Evolutionary conservation across 2,113 vertebrate genomes (phyloP).

Genomic region (Callopanchax toddi): DNA sequence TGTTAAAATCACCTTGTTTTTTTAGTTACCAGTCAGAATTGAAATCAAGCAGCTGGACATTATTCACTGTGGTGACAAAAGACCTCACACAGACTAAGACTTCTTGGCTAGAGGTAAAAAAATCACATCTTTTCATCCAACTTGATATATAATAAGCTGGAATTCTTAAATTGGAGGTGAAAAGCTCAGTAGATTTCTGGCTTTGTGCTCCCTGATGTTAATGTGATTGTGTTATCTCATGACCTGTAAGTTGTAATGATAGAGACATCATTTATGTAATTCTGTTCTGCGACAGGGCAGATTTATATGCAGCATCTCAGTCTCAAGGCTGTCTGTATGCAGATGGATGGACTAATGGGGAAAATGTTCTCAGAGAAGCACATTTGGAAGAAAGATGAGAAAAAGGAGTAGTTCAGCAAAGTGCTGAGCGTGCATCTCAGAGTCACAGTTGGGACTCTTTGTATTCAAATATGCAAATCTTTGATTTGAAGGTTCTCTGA

Average conservation of each 20-base stretch:
- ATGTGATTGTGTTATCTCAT: background rate
- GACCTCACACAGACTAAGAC: background rate
- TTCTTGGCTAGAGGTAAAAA: background rate
- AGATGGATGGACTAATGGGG: conserved; percentile 16
- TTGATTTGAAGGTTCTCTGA: conserved; percentile 24
- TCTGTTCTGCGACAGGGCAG: conserved; percentile 2
- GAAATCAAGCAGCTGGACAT: conserved; percentile 5
- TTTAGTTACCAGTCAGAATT: conserved; percentile 11
- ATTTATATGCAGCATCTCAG: conserved; percentile 1
- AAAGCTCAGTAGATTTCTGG: background rate
- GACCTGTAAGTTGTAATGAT: background rate
- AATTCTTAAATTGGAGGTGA: background rate
- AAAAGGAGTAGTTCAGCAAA: conserved; percentile 16
- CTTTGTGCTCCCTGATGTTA: background rate
- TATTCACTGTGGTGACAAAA: conserved; percentile 20
- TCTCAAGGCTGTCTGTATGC: conserved; percentile 11
- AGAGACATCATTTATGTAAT: background rate
- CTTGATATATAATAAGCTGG: no score
- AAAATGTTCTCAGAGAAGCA: conserved; percentile 14
- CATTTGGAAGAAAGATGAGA: background rate
- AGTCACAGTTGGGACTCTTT: conserved; percentile 12
- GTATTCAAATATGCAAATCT: conserved; percentile 56
- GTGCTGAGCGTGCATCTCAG: conserved; percentile 32
- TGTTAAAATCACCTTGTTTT: conserved; percentile 11
- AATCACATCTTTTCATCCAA: background rate